These are phyloP conservation scores for Ploceus nigricollis DNA, from an alignment of 2,113 vertebrate species.

Conservation along the genomic window DNA sequence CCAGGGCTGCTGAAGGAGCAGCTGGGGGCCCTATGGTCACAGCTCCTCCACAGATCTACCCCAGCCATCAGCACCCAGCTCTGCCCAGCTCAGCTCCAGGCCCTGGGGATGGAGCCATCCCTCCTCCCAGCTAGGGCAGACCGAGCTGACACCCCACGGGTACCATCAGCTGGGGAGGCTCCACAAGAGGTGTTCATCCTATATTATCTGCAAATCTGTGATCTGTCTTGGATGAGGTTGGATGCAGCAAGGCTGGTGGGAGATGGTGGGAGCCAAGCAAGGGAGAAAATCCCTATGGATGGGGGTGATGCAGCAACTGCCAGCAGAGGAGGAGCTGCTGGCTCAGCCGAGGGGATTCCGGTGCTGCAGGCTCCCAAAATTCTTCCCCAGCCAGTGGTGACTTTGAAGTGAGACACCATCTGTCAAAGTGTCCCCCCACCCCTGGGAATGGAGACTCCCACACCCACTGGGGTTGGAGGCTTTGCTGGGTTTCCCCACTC, in stretches of 20 bases:
- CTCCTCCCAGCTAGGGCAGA: not conserved
- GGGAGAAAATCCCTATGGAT: not conserved
- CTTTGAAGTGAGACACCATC: not conserved
- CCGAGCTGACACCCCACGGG: accelerated
- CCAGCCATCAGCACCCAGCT: not conserved
- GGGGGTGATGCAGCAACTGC: not conserved
- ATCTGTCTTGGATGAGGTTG: not conserved
- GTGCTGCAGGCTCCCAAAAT: not conserved
- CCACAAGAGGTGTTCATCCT: not conserved
- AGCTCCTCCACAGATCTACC: not conserved
- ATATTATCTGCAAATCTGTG: not conserved
- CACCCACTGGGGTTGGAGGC: accelerated
- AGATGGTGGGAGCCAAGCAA: not conserved
- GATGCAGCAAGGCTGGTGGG: not conserved
- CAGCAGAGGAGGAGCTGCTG: not conserved
- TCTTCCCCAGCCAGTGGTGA: not conserved
- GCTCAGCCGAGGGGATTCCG: accelerated
- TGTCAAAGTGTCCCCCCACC: not conserved
- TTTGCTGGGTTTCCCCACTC: not conserved
- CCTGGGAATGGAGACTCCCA: not conserved
- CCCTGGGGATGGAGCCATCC: not conserved
- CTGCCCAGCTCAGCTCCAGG: not conserved
- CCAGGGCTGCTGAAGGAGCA: not conserved
- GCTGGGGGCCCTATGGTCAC: accelerated
- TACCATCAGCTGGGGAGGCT: not conserved